A percentile compares a stretch with the other conserved stretches of the same genome.
These are phyloP conservation scores for Nemapogon koenigi DNA, from an alignment of 2,888 invertebrate species.

Conservation along the genomic window DNA sequence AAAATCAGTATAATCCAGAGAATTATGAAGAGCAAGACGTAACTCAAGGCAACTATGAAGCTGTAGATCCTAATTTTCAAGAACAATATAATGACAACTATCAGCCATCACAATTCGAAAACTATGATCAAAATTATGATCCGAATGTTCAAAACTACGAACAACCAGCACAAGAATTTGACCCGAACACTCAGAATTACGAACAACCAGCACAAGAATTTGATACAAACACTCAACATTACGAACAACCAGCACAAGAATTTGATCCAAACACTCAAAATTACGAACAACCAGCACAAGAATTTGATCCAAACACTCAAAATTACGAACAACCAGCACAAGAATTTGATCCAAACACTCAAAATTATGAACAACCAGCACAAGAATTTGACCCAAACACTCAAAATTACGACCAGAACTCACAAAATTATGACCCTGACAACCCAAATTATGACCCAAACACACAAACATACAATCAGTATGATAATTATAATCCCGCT, in stretches of 20 bases:
- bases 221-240: not conserved
- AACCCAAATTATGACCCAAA: constrained; percentile 34
- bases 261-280: too few relatives aligned
- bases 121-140: constrained; percentile 27
- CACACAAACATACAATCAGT: constrained; percentile 33
- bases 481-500: constrained; percentile 27
- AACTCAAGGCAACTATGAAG: not conserved
- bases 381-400: too few relatives aligned
- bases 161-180: constrained; percentile 21
- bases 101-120: constrained; percentile 18
- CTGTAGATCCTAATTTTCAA: constrained; percentile 21
- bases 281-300: constrained; percentile 13
- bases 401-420: too few relatives aligned
- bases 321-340: too few relatives aligned
- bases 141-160: constrained; percentile 28
- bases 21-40: not conserved
- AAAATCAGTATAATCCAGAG: too few relatives aligned
- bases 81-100: constrained; percentile 29
- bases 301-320: too few relatives aligned
- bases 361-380: too few relatives aligned
- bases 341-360: too few relatives aligned
- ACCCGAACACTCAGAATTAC: constrained; percentile 8
- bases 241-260: too few relatives aligned
- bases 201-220: not conserved
- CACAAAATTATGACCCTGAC: too few relatives aligned